Conservation (phyloP, 2,888 invertebrate species). For the Mythimna ferrago region DNA sequence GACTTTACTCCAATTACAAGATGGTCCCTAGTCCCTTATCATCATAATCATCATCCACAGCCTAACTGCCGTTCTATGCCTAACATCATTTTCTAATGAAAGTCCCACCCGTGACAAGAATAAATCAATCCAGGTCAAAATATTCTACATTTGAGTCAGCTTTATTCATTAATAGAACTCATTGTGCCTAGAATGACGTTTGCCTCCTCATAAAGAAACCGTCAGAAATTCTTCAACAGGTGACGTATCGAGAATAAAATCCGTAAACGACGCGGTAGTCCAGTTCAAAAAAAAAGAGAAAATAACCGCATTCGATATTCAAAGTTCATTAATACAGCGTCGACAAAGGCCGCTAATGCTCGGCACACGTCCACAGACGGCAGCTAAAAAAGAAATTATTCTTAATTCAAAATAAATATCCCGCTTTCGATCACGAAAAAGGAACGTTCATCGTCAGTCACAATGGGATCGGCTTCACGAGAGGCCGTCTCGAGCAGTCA, state of each 20-base stretch:
- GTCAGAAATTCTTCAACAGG: conserved; percentile 38
- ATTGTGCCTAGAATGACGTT: neutral
- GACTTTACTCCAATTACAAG: too few relatives aligned
- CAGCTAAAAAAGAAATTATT: conserved; percentile 89
- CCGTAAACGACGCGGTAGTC: conserved; percentile 76
- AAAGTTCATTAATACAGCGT: conserved; percentile 84
- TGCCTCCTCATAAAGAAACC: neutral
- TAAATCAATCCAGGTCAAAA: neutral
- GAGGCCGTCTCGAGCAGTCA: conserved; percentile 83
- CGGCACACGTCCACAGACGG: conserved; percentile 88
- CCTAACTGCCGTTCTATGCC: neutral
- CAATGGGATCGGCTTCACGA: conserved; percentile 82
- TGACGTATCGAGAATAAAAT: conserved; percentile 47
- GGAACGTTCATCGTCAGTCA: conserved; percentile 83
- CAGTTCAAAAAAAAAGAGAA: conserved; percentile 67
- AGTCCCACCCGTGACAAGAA: neutral
- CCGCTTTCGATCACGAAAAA: conserved; percentile 79
- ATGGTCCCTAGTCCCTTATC: neutral
- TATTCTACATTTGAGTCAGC: neutral
- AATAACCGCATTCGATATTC: conserved; percentile 67
- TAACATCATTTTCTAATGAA: neutral
- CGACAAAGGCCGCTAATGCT: conserved; percentile 88
- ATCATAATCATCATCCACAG: neutral
- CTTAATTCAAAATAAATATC: conserved; percentile 86
- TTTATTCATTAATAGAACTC: neutral